Evolutionary conservation across 2,113 vertebrate species (phyloP), one percentile per base, ranked within the genome.

Genomic region (Hypomesus transpacificus): DNA sequence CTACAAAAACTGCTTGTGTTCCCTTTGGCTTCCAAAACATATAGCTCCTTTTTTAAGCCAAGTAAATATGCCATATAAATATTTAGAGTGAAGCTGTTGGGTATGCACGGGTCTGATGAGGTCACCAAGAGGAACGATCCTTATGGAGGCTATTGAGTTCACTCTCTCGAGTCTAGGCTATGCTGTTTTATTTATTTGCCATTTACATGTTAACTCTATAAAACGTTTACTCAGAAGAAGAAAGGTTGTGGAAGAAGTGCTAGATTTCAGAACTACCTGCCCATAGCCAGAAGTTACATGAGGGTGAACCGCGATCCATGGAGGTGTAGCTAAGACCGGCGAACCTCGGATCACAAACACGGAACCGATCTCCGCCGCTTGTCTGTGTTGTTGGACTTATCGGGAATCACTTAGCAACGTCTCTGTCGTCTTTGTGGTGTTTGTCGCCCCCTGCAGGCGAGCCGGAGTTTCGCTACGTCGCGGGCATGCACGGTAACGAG

Each of bases 401-500:
- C 22, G 3, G 39, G 17, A 20, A 59, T 3, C 57, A 21, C 18
- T 20, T 20, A 16, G 14, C 14, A 54, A 54, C 13, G 16, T 58
- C 16, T 51, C 53, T 56, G 53, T 56, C 16, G 17, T 79, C 9
- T 80, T 53, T 67, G 5, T 76, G 75, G 21, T 8, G 18, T 14
- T 56, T 51, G 54, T 11, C 11, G 8, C 81, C 74, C 74, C 31
- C 86, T 81, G 66, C 89, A 98, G 96, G 96, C 0, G 96, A 98
- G 79, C 96, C 96, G 0, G 96, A 98, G 86, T 96, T 98, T 84
- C 88, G 95, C 1, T 98, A 98, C 68, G 95, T 96, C 0, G 96
- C 96, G 0, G 96, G 96, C 26, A 93, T 98, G 86, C 96, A 98
- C 0, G 96, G 96, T 0, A 98, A 98, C 0, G 96, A 98, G 78